Percentiles rank a stretch among this genome's conserved stretches.
Evolutionary conservation across 2,888 invertebrate species (phyloP).

Genomic region (Rhodophaea formosa): DNA sequence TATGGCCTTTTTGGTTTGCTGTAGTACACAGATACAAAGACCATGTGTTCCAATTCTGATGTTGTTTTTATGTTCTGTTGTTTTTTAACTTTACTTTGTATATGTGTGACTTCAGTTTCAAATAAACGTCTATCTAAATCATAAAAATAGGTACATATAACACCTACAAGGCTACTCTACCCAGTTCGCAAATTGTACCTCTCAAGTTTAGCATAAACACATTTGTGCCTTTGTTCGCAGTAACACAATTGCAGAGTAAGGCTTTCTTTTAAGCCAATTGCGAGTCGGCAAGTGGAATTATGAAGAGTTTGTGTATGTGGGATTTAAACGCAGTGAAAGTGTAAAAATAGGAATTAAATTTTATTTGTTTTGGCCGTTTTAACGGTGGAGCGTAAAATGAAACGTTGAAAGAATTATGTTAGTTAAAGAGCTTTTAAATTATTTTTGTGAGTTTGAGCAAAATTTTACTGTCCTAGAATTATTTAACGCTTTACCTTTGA

Average conservation of each 20-base stretch:
- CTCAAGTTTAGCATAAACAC: constrained; percentile 8
- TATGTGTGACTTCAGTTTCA: too few species aligned
- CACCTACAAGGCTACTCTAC: too few species aligned
- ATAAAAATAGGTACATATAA: too few species aligned
- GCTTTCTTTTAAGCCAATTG: background rate
- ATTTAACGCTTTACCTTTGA: too few species aligned
- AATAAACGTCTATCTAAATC: too few species aligned
- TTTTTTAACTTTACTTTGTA: too few species aligned
- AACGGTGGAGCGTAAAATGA: background rate
- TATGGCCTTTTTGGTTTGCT: too few species aligned
- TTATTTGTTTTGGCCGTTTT: background rate
- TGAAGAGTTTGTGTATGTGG: background rate
- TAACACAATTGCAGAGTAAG: constrained; percentile 1
- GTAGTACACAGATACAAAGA: too few species aligned
- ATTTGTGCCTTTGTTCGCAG: background rate
- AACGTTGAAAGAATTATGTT: background rate
- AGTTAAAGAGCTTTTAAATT: background rate
- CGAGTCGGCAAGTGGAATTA: background rate
- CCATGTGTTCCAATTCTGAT: too few species aligned
- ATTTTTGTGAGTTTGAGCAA: background rate
- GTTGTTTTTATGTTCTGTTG: too few species aligned
- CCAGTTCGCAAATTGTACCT: constrained; percentile 6
- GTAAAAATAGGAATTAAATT: background rate
- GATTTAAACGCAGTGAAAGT: background rate
- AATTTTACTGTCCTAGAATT: too few species aligned